Evolutionary conservation across 2,888 invertebrate species (phyloP), one percentile per base, ranked within the genome.

Genomic region (Drosophila pseudotakahashii): DNA sequence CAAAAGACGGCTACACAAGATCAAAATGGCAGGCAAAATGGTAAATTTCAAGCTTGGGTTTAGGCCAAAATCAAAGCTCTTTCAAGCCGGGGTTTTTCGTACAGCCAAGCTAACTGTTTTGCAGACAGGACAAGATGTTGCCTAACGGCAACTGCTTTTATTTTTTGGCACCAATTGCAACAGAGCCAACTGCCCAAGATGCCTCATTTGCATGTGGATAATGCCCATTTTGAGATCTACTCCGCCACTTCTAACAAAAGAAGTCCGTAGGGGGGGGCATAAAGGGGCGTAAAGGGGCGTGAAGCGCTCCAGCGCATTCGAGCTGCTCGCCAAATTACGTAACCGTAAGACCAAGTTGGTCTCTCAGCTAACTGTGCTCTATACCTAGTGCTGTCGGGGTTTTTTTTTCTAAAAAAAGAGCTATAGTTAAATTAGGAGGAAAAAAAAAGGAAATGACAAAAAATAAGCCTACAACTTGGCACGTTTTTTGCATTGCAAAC

Each of bases 261-360:
- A 52, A 55, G 68, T 30, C 41, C 44, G 61, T 53, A 60, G 36
- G 48, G 37, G 37, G 50, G 51, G 58, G 58, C 51, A 30, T 4
- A 5, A 11, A 32, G 58, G 58, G 58, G 58, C 53, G 58, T 75
- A 5, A 11, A 19, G 58, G 58, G 58, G 58, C 53, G 58, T 75
- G 81, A 75, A 81, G 75, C 84, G 84, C 81, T 84, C 74, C 55
- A 81, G 81, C 81, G 71, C 76, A 70, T 69, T 75, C 36, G 64
- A 42, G 47, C 30, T 47, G 30, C 47, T 14, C 84, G 79, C 77
- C 80, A 75, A 75, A 82, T 87, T 87, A 84, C 85, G 84, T 87
- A 84, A 84, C 71, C 79, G 73, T 30, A 30, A 87, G 79, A 76
- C 78, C 81, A 75, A 78, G 66, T 63, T 75, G 68, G 79, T 79